phyloP scores from a whole-genome alignment of 2,797 vertebrate species.

The Pyrrhura leucotis region DNA sequence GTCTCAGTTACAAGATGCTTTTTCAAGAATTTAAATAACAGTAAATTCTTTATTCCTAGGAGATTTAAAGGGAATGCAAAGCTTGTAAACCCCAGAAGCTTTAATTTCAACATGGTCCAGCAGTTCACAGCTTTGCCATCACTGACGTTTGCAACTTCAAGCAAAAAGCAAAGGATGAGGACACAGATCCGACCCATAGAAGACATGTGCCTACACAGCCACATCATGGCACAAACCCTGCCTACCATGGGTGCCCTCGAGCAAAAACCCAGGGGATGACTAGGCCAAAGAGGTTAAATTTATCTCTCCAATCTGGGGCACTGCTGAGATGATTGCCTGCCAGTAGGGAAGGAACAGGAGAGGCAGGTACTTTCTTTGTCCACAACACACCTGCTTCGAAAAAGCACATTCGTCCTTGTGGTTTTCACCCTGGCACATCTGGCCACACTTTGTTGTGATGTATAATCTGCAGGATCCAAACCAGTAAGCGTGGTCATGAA shows the following conservation, averaged over 20 bases:
- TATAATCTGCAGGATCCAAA: neutral
- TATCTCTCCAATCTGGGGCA: neutral
- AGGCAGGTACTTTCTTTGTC: neutral
- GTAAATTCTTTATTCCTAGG: neutral
- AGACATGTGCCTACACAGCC: neutral
- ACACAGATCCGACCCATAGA: neutral
- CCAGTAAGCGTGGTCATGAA: neutral
- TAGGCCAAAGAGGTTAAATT: neutral
- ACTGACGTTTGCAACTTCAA: neutral
- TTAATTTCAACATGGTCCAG: neutral
- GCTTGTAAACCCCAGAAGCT: neutral
- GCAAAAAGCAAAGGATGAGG: neutral
- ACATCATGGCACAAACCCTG: neutral
- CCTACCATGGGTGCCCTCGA: accelerated
- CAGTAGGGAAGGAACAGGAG: neutral
- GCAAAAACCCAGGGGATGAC: neutral
- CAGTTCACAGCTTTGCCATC: neutral
- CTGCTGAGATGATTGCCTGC: neutral
- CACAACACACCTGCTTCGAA: neutral
- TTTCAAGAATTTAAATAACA: neutral
- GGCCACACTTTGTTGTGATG: neutral
- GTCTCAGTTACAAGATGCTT: neutral
- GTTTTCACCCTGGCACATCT: neutral
- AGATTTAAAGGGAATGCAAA: neutral
- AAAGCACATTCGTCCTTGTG: neutral